Conservation (phyloP, 1,140 invertebrate species). For the Ooceraea biroi region DNA sequence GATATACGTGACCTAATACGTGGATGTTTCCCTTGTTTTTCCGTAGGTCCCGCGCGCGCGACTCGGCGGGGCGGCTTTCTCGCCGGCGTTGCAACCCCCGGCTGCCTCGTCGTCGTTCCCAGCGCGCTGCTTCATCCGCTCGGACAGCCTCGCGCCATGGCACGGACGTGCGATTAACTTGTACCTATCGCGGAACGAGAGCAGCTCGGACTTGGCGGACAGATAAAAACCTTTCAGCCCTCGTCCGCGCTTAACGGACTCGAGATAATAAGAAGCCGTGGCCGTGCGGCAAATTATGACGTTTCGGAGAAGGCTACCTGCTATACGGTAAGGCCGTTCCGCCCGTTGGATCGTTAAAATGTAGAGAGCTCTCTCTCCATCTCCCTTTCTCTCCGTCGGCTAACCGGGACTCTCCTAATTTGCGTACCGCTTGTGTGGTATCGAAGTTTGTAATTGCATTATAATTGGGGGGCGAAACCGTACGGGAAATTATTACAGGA, state of each 20-base stretch:
- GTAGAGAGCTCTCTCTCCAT: neutral
- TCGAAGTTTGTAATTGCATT: conserved; percentile 28
- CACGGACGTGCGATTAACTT: conserved; percentile 56
- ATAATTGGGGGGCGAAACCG: neutral
- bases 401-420: conserved; percentile 19
- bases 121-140: conserved; percentile 45
- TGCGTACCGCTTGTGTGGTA: conserved; percentile 22
- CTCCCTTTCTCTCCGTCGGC: neutral
- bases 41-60: neutral
- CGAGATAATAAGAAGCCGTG: conserved; percentile 50
- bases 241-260: conserved; percentile 15
- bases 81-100: neutral
- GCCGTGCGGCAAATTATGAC: conserved; percentile 52
- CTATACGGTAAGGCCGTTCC: neutral
- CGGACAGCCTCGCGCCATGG: conserved; percentile 37
- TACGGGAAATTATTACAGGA: neutral
- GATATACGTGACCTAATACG: conserved; percentile 33
- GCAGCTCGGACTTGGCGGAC: neutral
- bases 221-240: conserved; percentile 39
- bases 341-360: conserved; percentile 41
- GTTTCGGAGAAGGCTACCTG: conserved; percentile 48
- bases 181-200: conserved; percentile 37
- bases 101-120: neutral
- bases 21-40: conserved; percentile 42
- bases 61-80: neutral